A percentile compares a stretch with the other conserved stretches of the same genome.
phyloP scores from a whole-genome alignment of 1,140 invertebrate genomes.

The Drosophila prosaltans region DNA sequence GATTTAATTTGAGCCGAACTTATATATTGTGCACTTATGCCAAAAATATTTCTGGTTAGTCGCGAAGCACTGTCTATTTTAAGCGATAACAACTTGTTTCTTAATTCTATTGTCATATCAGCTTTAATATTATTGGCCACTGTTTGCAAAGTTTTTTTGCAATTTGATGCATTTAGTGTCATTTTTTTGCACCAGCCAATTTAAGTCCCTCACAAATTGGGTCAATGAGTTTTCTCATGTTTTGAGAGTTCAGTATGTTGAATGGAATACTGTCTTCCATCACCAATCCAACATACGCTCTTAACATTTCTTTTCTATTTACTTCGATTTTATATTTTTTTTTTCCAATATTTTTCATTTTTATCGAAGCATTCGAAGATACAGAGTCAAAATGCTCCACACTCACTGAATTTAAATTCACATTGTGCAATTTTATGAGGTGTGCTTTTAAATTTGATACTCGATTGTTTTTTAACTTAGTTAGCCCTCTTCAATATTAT shows the following conservation, averaged over 20 bases:
- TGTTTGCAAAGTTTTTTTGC: slow-evolving; percentile 5
- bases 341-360: slow-evolving; percentile 2
- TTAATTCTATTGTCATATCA: too few species aligned
- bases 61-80: too few species aligned
- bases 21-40: not conserved
- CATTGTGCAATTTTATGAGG: too few species aligned
- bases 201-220: slow-evolving; percentile 3
- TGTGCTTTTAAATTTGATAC: slow-evolving; percentile 3
- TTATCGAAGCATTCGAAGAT: slow-evolving; percentile 1
- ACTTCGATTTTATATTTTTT: slow-evolving; percentile 16
- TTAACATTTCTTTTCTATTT: not conserved
- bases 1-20: not conserved
- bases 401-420: too few species aligned
- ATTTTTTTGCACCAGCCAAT: not conserved
- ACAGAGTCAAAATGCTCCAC: too few species aligned
- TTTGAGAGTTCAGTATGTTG: not conserved
- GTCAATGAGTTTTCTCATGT: not conserved
- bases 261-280: not conserved
- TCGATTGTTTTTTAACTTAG: not conserved
- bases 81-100: too few species aligned
- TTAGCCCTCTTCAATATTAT: not conserved
- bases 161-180: slow-evolving; percentile 5
- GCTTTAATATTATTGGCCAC: too few species aligned
- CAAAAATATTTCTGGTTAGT: too few species aligned
- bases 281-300: not conserved